Conservation (phyloP, 2,797 vertebrate genomes). For the Micromesistius poutassou region DNA sequence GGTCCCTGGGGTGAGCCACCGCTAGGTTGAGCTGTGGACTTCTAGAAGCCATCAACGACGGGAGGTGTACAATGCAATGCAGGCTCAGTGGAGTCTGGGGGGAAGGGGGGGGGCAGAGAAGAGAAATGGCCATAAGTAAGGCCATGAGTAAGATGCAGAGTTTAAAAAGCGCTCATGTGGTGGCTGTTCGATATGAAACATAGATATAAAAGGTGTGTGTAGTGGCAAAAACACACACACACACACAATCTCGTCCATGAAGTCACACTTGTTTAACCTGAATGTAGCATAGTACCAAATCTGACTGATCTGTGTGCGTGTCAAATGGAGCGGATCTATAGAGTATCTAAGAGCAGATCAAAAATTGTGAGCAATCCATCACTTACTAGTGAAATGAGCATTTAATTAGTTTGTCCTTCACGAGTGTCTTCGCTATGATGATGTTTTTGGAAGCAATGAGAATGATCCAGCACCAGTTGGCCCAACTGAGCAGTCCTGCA, state of each 20-base stretch:
- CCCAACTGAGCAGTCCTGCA: not conserved
- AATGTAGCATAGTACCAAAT: not conserved
- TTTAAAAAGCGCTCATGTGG: too few species aligned
- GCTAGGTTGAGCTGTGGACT: constrained; percentile 69
- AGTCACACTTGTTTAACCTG: not conserved
- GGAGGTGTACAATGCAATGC: constrained; percentile 58
- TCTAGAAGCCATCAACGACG: constrained; percentile 57
- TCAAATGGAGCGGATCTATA: too few species aligned
- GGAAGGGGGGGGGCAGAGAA: constrained; percentile 61
- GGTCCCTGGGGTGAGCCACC: constrained; percentile 69
- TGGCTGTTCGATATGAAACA: not conserved
- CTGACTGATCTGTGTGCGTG: too few species aligned
- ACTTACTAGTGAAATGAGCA: not conserved
- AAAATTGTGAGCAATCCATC: not conserved
- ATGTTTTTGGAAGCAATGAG: not conserved
- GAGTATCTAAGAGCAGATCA: not conserved
- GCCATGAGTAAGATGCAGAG: not conserved
- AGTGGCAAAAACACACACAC: too few species aligned
- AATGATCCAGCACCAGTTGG: not conserved
- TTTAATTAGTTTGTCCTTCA: not conserved
- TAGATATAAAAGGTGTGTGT: not conserved
- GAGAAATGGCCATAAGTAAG: constrained; percentile 54
- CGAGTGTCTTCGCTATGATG: not conserved
- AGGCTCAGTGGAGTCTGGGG: constrained; percentile 64
- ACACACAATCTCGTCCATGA: not conserved